These are phyloP conservation scores for Leptonema lineaticorne DNA, from an alignment of 1,140 invertebrate genomes.

Conservation along the genomic window DNA sequence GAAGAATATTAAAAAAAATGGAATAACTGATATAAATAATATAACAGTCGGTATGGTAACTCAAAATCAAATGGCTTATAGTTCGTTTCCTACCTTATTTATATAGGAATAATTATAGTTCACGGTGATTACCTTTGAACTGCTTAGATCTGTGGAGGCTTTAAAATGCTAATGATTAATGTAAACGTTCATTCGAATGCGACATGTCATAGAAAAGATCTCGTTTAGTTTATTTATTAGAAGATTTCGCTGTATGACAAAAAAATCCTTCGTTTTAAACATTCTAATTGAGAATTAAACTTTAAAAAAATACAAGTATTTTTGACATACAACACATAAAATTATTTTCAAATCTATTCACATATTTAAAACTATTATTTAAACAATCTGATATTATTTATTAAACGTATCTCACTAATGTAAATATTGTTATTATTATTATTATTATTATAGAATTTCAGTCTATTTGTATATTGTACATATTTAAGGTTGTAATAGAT, in stretches of 20 bases:
- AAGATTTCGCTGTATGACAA: background rate
- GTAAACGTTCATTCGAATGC: background rate
- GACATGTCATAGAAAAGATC: background rate
- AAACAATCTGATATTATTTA: too few species aligned
- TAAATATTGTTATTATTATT: too few species aligned
- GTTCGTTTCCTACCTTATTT: background rate
- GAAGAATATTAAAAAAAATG: too few species aligned
- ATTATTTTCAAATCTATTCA: too few species aligned
- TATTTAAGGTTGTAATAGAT: conserved; percentile 22
- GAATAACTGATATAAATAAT: background rate
- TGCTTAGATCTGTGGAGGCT: background rate
- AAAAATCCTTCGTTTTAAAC: background rate
- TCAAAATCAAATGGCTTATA: conserved; percentile 3
- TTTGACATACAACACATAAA: too few species aligned
- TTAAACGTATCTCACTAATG: too few species aligned
- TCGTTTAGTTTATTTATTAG: background rate
- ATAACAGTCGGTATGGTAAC: background rate
- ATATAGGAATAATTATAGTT: conserved; percentile 9
- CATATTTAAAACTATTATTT: too few species aligned
- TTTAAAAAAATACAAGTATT: background rate
- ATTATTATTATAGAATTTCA: too few species aligned
- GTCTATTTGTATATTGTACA: too few species aligned
- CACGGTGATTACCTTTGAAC: conserved; percentile 14
- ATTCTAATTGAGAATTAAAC: conserved; percentile 3
- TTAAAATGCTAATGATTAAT: background rate